These are phyloP conservation scores for Pampus argenteus DNA, from an alignment of 2,797 vertebrate species.

Conservation along the genomic window DNA sequence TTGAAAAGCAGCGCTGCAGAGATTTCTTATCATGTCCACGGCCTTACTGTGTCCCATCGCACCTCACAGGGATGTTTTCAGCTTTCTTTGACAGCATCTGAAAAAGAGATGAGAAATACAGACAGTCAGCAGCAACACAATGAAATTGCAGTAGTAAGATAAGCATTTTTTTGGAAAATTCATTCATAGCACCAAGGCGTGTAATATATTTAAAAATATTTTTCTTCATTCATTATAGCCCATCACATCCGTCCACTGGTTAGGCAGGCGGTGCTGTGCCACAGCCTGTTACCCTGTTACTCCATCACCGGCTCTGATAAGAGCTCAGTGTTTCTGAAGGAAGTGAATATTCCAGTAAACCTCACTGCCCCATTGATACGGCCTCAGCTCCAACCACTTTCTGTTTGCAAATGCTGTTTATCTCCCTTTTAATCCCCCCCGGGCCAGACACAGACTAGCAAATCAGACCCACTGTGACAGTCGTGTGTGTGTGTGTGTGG, in stretches of 20 bases:
- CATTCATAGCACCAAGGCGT: constrained; percentile 4
- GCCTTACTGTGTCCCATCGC: constrained; percentile 53
- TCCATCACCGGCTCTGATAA: constrained; percentile 49
- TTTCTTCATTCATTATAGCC: constrained; percentile 46
- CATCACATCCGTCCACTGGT: constrained; percentile 36
- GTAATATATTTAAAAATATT: constrained; percentile 22
- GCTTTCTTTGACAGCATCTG: constrained; percentile 58
- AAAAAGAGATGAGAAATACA: constrained; percentile 37
- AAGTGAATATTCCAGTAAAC: constrained; percentile 48
- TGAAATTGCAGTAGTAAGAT: constrained; percentile 21
- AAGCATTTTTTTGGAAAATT: too few relatives aligned
- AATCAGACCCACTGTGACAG: constrained; percentile 44
- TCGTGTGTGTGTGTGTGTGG: constrained; percentile 5
- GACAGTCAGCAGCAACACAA: constrained; percentile 21
- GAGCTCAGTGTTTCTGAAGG: constrained; percentile 31
- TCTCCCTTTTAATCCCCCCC: constrained; percentile 41
- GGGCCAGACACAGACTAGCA: constrained; percentile 32
- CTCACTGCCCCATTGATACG: constrained; percentile 16
- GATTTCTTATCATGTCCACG: constrained; percentile 39
- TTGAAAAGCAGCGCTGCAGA: constrained; percentile 28
- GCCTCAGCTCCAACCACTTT: constrained; percentile 33
- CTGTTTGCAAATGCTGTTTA: constrained; percentile 62
- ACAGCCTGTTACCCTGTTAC: constrained; percentile 18
- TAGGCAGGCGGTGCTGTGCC: constrained; percentile 10
- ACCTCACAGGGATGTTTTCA: constrained; percentile 10